Evolutionary conservation across 2,888 invertebrate genomes (phyloP).

Genomic region (Trissonchulus latispiculum): DNA sequence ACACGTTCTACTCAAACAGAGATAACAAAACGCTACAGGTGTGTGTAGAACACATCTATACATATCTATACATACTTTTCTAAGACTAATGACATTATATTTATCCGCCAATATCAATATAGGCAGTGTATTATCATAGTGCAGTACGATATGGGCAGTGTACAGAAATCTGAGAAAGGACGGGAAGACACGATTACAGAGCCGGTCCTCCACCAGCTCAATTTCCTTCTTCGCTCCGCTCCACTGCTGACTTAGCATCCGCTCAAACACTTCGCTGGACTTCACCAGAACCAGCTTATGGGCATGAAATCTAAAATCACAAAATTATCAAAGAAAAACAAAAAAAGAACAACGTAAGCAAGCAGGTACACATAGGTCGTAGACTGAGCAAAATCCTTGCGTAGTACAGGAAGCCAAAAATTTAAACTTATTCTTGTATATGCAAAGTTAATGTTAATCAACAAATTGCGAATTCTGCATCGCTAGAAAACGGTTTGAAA

Average conservation of each 20-base stretch:
- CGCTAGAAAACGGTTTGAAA: too few relatives aligned
- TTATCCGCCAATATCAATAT: conserved; percentile 48
- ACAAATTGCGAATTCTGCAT: too few relatives aligned
- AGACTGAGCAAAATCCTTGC: too few relatives aligned
- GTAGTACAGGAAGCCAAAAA: too few relatives aligned
- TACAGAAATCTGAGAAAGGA: conserved; percentile 47
- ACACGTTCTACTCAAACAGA: too few relatives aligned
- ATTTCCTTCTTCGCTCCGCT: conserved; percentile 33
- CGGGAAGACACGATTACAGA: conserved; percentile 45
- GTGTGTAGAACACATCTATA: too few relatives aligned
- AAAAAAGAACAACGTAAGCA: too few relatives aligned
- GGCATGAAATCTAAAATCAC: conserved; percentile 41
- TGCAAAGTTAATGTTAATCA: too few relatives aligned
- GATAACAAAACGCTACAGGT: too few relatives aligned
- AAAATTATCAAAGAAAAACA: neutral
- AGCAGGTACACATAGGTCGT: too few relatives aligned
- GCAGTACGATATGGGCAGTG: conserved; percentile 46
- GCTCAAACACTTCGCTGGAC: conserved; percentile 50
- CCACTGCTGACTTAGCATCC: conserved; percentile 48
- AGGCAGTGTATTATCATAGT: conserved; percentile 45
- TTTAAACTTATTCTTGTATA: too few relatives aligned
- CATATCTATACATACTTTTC: conserved; percentile 40
- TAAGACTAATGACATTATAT: conserved; percentile 46
- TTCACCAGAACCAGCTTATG: conserved; percentile 48
- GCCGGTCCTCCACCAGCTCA: conserved; percentile 43